These are phyloP conservation scores for Oceanodroma tethys DNA, from an alignment of 2,113 vertebrate genomes.

Conservation along the genomic window DNA sequence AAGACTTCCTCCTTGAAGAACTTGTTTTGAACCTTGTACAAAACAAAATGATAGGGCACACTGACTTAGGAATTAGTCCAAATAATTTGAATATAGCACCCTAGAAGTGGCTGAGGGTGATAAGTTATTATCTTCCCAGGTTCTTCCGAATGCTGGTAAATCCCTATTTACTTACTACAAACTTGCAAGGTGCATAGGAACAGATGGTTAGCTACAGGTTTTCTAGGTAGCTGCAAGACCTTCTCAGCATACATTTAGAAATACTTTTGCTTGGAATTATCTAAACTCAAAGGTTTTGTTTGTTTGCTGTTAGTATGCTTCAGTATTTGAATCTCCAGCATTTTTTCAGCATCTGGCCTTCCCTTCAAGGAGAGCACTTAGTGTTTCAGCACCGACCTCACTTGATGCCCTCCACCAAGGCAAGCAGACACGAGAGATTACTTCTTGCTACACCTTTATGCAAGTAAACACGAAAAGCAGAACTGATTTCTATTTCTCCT, in stretches of 20 bases:
- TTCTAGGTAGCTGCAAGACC: background rate
- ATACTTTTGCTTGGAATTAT: background rate
- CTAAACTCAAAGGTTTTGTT: background rate
- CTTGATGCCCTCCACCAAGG: accelerated
- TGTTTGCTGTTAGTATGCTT: background rate
- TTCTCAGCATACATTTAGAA: background rate
- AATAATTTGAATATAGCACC: background rate
- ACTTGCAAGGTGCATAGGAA: background rate
- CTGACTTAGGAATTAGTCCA: background rate
- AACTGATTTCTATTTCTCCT: background rate
- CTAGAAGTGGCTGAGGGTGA: background rate
- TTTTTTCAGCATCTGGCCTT: background rate
- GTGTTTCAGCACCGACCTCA: background rate
- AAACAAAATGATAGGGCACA: background rate
- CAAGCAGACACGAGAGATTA: background rate
- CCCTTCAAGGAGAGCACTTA: background rate
- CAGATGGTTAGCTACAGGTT: background rate
- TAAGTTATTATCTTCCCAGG: background rate
- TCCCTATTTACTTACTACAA: background rate
- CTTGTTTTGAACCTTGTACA: too few relatives aligned
- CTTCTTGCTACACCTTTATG: background rate
- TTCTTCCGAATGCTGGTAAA: background rate
- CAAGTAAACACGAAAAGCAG: background rate
- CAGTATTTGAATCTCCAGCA: background rate
- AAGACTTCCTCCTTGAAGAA: too few relatives aligned